phyloP scores from a whole-genome alignment of 2,888 invertebrate species.

The Theodoxus fluviatilis region DNA sequence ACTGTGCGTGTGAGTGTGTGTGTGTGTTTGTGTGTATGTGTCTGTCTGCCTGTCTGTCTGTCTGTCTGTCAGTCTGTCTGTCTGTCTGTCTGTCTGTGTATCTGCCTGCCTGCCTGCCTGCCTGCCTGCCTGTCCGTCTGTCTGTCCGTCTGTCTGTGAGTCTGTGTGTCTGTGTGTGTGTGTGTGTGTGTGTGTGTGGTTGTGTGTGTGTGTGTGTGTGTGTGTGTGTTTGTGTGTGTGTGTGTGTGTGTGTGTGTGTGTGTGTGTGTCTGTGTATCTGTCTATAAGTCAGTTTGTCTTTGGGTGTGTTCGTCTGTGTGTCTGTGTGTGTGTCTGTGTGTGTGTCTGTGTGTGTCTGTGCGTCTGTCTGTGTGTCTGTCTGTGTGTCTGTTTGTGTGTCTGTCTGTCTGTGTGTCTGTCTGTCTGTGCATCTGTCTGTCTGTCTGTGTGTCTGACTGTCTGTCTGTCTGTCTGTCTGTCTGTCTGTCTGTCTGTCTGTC shows the following conservation, averaged over 20 bases:
- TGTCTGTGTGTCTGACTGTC: neutral
- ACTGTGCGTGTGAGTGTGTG: too few relatives aligned
- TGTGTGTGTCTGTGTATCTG: neutral
- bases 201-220: neutral
- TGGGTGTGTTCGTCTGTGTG: neutral
- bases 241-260: neutral
- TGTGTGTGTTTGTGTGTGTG: neutral
- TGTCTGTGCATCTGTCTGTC: neutral
- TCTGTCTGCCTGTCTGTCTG: constrained; percentile 1
- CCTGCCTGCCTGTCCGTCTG: neutral
- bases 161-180: neutral
- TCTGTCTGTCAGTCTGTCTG: neutral
- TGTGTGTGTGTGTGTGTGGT: neutral
- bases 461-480: neutral
- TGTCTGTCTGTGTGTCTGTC: neutral
- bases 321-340: neutral
- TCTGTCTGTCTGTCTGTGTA: neutral
- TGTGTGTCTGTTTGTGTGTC: neutral
- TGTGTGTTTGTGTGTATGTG: neutral
- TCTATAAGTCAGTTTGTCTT: neutral
- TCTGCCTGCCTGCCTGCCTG: neutral
- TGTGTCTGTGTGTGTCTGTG: neutral
- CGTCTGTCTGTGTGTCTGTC: neutral
- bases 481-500: neutral
- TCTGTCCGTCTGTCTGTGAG: neutral